Evolutionary conservation across 2,113 vertebrate species (phyloP).

Genomic region (Psophia crepitans): DNA sequence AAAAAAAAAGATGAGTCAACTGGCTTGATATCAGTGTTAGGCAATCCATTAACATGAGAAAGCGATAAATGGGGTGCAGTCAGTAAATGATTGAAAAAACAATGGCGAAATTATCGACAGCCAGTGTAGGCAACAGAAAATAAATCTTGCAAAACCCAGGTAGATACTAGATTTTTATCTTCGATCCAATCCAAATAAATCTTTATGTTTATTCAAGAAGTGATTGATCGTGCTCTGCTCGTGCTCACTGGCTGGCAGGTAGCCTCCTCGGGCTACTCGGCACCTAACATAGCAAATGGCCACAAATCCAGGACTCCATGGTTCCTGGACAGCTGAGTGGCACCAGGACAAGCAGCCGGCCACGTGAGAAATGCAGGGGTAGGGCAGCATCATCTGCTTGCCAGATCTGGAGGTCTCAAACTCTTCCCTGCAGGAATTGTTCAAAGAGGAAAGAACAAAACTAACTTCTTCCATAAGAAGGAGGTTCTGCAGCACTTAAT

Average conservation of each 20-base stretch:
- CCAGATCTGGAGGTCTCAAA: not conserved
- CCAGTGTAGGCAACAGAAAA: not conserved
- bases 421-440: not conserved
- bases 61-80: not conserved
- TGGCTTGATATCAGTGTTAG: not conserved
- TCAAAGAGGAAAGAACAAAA: not conserved
- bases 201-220: not conserved
- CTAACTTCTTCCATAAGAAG: not conserved
- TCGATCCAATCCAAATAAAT: too few species aligned
- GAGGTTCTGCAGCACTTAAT: not conserved
- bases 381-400: not conserved
- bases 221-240: not conserved
- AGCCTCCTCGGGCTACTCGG: not conserved
- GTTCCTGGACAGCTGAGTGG: not conserved
- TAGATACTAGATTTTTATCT: not conserved
- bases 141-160: not conserved
- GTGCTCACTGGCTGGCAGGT: not conserved
- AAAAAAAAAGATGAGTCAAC: rapidly evolving
- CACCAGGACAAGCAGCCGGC: not conserved
- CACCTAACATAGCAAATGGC: not conserved
- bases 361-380: rapidly evolving
- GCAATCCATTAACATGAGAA: not conserved
- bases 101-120: not conserved
- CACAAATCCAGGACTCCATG: not conserved
- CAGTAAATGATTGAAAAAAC: not conserved